Percentiles rank a stretch among this genome's conserved stretches.
Evolutionary conservation across 2,797 vertebrate genomes (phyloP).

Genomic region (Falco naumanni): DNA sequence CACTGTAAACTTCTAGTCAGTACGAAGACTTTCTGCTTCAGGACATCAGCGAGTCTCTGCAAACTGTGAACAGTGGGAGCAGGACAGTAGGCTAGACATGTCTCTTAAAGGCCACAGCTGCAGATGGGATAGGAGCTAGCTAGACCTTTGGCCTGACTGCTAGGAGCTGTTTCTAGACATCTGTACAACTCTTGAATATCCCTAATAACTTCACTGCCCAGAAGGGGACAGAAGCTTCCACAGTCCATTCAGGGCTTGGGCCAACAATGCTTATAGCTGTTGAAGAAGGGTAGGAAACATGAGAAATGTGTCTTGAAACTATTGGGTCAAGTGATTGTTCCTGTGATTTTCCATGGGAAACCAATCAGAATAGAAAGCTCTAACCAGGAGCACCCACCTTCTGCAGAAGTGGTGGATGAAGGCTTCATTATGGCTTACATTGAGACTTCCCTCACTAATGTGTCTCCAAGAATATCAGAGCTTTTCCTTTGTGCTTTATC

Average conservation of each 20-base stretch:
- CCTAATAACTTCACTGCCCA: neutral
- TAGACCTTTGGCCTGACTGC: neutral
- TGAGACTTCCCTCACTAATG: neutral
- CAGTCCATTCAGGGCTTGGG: neutral
- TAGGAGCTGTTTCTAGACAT: neutral
- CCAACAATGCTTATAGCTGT: neutral
- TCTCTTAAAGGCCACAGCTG: neutral
- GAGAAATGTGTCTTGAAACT: neutral
- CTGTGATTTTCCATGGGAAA: neutral
- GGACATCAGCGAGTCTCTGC: neutral
- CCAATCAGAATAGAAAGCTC: neutral
- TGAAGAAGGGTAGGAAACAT: neutral
- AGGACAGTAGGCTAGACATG: neutral
- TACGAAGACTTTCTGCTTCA: neutral
- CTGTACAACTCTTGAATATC: neutral
- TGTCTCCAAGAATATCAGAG: neutral
- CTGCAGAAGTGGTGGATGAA: neutral
- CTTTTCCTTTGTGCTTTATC: neutral
- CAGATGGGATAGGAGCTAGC: neutral
- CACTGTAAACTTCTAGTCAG: neutral
- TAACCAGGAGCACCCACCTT: neutral
- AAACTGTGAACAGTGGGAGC: neutral
- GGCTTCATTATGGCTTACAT: neutral
- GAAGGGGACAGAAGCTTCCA: neutral
- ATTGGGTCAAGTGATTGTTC: neutral